phyloP scores from a whole-genome alignment of 2,113 vertebrate species.

The Eurystomus gularis region DNA sequence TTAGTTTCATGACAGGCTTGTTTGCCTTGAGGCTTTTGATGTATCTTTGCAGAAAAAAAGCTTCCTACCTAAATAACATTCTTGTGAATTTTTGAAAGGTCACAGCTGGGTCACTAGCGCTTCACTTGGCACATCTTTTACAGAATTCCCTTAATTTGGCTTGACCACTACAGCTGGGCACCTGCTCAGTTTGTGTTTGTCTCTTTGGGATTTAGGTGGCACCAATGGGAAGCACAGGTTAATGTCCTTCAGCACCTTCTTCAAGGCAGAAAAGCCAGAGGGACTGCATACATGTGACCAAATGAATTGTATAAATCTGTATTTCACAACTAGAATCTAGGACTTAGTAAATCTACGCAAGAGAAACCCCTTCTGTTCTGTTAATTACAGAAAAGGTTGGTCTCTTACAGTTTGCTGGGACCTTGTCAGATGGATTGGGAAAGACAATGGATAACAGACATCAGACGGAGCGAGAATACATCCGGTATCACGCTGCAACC shows the following conservation, averaged over 20 bases:
- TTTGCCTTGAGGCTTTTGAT: not conserved
- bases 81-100: constrained; percentile 30
- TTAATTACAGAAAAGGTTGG: not conserved
- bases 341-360: not conserved
- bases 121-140: not conserved
- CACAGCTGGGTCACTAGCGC: constrained; percentile 39
- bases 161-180: constrained; percentile 13
- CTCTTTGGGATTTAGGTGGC: constrained; percentile 14
- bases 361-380: not conserved
- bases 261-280: not conserved
- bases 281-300: not conserved
- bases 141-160: not conserved
- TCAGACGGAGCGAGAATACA: constrained; percentile 93
- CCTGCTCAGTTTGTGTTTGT: constrained; percentile 10
- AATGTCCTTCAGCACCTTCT: not conserved
- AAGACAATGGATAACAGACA: constrained; percentile 98
- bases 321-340: not conserved
- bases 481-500: constrained; percentile 93
- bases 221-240: constrained; percentile 20
- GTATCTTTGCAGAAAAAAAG: not conserved
- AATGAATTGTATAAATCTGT: not conserved
- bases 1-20: not conserved
- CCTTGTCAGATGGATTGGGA: constrained; percentile 91
- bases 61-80: constrained; percentile 39
- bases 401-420: constrained; percentile 88